Conservation (phyloP, 2,113 vertebrate species). For the Coturnix japonica region DNA sequence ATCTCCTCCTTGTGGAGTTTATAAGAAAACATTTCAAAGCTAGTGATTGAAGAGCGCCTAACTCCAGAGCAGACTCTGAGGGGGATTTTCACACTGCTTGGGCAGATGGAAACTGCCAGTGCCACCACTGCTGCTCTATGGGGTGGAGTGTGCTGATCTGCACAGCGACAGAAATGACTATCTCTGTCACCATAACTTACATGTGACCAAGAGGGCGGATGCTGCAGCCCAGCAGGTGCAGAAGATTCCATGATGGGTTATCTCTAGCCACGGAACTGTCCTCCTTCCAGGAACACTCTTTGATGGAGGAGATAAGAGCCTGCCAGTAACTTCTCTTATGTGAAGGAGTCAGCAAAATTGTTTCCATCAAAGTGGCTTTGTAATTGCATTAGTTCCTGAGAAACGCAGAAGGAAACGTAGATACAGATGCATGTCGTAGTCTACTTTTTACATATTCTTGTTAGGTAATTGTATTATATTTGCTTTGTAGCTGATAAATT, state of each 20-base stretch:
- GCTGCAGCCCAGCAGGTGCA: conserved; percentile 56
- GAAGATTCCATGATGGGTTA: conserved; percentile 24
- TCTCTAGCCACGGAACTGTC: conserved; percentile 34
- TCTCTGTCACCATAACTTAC: conserved; percentile 2
- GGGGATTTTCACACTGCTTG: neutral
- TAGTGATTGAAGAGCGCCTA: neutral
- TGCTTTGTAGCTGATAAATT: neutral
- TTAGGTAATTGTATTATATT: neutral
- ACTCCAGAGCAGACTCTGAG: neutral
- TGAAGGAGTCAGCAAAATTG: neutral
- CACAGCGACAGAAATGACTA: neutral
- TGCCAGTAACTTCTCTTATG: conserved; percentile 12
- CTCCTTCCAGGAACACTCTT: conserved; percentile 47
- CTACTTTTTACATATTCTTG: neutral
- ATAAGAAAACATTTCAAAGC: neutral
- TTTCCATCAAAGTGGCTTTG: neutral
- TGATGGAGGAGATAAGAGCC: conserved; percentile 47
- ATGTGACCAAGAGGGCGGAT: neutral
- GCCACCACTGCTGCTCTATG: conserved; percentile 56
- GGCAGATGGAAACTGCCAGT: conserved; percentile 30
- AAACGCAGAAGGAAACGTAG: neutral
- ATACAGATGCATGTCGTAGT: neutral
- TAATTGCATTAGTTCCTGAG: conserved; percentile 11
- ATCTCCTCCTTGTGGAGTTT: neutral
- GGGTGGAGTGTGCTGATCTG: neutral